Evolutionary conservation across 2,113 vertebrate genomes (phyloP).

Genomic region (Dissostichus mawsoni): DNA sequence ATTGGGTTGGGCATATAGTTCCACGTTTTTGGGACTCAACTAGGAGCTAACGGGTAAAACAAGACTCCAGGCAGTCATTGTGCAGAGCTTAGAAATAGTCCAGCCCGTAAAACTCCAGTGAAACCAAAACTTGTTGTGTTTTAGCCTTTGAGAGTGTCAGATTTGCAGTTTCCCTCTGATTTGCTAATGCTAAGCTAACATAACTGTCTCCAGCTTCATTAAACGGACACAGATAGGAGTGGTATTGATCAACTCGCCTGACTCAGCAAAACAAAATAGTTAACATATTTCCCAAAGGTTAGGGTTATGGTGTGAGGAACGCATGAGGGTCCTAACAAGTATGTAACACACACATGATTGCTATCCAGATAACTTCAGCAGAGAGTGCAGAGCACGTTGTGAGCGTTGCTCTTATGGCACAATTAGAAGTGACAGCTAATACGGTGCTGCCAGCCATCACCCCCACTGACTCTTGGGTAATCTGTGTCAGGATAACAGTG

Average conservation of each 20-base stretch:
- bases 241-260: not conserved
- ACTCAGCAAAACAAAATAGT: not conserved
- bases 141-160: too few species aligned
- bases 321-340: not conserved
- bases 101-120: not conserved
- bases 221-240: not conserved
- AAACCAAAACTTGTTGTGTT: not conserved
- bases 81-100: not conserved
- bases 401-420: slow-evolving; percentile 20
- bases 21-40: not conserved
- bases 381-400: slow-evolving; percentile 3
- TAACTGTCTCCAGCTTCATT: not conserved
- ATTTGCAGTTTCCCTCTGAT: not conserved
- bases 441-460: slow-evolving; percentile 35
- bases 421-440: slow-evolving; percentile 71
- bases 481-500: slow-evolving; percentile 61
- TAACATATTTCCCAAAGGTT: not conserved
- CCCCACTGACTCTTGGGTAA: slow-evolving; percentile 61
- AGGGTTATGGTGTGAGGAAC: not conserved
- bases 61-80: not conserved
- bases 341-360: slow-evolving; percentile 6
- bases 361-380: slow-evolving; percentile 24
- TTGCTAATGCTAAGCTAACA: not conserved
- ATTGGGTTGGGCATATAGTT: not conserved
- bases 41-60: not conserved